Conservation (phyloP, 2,113 vertebrate genomes). For the Daubentonia madagascariensis region DNA sequence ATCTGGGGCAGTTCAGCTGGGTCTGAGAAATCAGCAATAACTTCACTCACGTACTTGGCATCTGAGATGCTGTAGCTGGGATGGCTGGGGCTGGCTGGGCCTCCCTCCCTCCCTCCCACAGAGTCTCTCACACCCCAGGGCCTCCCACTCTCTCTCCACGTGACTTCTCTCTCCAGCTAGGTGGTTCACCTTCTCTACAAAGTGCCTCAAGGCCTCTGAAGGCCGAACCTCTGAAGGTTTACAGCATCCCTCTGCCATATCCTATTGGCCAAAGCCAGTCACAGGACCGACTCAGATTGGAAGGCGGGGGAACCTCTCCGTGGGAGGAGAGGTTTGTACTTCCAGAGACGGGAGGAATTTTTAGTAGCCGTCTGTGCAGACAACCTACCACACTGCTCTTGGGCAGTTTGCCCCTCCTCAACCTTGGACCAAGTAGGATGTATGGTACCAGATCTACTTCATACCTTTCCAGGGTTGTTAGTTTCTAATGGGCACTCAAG, state of each 20-base stretch:
- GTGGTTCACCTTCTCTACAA: background rate
- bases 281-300: background rate
- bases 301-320: background rate
- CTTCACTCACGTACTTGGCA: background rate
- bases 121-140: background rate
- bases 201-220: background rate
- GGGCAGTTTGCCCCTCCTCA: background rate
- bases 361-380: background rate
- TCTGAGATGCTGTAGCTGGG: background rate
- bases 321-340: background rate
- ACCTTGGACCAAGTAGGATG: background rate
- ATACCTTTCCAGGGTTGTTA: background rate
- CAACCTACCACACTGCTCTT: background rate
- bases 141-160: background rate
- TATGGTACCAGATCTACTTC: background rate
- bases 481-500: background rate
- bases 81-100: too few relatives aligned
- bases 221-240: background rate
- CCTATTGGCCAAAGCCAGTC: background rate
- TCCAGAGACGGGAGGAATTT: background rate
- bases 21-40: background rate
- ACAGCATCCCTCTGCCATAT: background rate
- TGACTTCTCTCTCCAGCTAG: background rate
- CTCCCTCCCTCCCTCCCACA: background rate
- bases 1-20: background rate